Percentiles rank a stretch among this genome's conserved stretches.
Conservation (phyloP, 2,113 vertebrate species). For the Xenopus laevis region DNA sequence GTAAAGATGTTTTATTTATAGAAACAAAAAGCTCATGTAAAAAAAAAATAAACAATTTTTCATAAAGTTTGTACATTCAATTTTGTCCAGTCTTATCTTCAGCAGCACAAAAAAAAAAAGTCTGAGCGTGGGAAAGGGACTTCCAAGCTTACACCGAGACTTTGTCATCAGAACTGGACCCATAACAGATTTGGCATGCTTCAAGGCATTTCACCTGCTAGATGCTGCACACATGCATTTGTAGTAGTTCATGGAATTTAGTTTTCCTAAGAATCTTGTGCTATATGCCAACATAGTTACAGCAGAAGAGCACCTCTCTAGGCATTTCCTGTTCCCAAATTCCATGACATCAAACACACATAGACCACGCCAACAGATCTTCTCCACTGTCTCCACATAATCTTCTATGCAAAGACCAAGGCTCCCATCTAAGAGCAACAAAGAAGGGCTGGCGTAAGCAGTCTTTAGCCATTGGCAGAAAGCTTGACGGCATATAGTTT, state of each 20-base stretch:
- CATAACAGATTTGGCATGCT: neutral
- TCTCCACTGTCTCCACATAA: neutral
- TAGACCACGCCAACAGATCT: neutral
- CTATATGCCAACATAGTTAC: neutral
- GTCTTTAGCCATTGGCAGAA: neutral
- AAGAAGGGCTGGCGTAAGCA: neutral
- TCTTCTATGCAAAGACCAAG: neutral
- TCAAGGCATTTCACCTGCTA: neutral
- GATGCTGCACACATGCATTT: neutral
- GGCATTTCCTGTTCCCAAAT: neutral
- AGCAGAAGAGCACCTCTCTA: neutral
- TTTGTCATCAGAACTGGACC: neutral
- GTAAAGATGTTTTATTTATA: slow-evolving; percentile 22
- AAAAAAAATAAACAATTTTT: slow-evolving; percentile 32
- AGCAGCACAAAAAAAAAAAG: neutral
- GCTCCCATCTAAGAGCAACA: neutral
- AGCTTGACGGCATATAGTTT: neutral
- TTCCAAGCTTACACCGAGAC: neutral
- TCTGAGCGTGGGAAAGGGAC: neutral
- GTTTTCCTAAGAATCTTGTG: neutral
- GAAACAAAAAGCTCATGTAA: slow-evolving; percentile 28
- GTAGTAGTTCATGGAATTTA: neutral
- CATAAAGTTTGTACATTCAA: slow-evolving; percentile 28
- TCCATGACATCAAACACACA: neutral
- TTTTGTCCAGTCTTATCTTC: slow-evolving; percentile 9